A percentile compares a stretch with the other conserved stretches of the same genome.
These are phyloP conservation scores for Chionodraco myersi DNA, from an alignment of 2,113 vertebrate species.

Conservation along the genomic window DNA sequence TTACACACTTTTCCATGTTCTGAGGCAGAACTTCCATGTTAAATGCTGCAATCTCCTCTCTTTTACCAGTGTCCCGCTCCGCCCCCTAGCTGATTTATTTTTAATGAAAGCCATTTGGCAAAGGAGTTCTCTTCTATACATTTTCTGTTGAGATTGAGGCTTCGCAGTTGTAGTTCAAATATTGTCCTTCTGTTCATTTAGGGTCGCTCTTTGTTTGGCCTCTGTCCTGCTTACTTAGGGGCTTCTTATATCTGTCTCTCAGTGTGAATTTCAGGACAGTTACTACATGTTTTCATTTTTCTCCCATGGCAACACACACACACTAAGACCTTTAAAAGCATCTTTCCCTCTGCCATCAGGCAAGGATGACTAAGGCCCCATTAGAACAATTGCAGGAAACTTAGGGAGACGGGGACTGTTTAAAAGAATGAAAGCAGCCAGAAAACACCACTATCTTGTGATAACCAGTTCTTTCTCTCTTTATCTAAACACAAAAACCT, in stretches of 20 bases:
- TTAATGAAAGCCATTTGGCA: slow-evolving; percentile 75
- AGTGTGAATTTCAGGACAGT: slow-evolving; percentile 66
- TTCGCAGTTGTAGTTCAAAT: slow-evolving; percentile 67
- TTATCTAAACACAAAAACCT: slow-evolving; percentile 72
- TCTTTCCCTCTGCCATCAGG: slow-evolving; percentile 78
- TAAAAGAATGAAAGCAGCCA: slow-evolving; percentile 77
- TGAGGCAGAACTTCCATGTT: slow-evolving; percentile 73
- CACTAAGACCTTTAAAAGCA: slow-evolving; percentile 70
- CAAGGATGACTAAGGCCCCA: slow-evolving; percentile 81
- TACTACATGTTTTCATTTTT: slow-evolving; percentile 77
- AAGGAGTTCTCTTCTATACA: slow-evolving; percentile 50
- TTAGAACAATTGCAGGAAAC: slow-evolving; percentile 86
- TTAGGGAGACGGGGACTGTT: slow-evolving; percentile 80
- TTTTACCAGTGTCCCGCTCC: slow-evolving; percentile 79
- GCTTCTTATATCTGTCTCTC: slow-evolving; percentile 48
- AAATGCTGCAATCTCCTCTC: slow-evolving; percentile 69
- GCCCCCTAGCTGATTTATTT: slow-evolving; percentile 69
- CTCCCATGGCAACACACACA: slow-evolving; percentile 68
- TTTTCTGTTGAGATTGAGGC: slow-evolving; percentile 63
- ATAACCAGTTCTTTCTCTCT: slow-evolving; percentile 70
- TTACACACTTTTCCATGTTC: slow-evolving; percentile 82
- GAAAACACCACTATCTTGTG: slow-evolving; percentile 79
- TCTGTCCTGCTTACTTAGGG: slow-evolving; percentile 57
- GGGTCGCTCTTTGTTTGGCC: slow-evolving; percentile 64
- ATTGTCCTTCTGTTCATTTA: slow-evolving; percentile 68